Base-by-base conservation (phyloP, 2,797 vertebrate genomes). In the Amniataba percoides region DNA sequence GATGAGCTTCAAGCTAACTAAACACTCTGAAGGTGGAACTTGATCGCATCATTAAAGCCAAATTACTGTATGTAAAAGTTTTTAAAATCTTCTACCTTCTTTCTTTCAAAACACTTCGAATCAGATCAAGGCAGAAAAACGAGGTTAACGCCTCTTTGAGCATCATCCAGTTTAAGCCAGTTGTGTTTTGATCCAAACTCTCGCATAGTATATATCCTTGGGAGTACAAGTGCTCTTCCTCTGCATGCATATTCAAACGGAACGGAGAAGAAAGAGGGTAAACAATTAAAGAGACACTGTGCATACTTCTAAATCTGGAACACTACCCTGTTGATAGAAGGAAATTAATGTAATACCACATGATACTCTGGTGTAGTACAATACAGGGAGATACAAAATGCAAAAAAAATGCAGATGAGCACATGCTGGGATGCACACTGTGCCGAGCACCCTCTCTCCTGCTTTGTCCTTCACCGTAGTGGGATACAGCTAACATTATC, bases 191-290 rank as follows among this genome's bases (percentile, higher is more conserved):
- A 88, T 90, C 83, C 77, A 53, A 84, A 60, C 76, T 79, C 74
- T 80, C 73, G 77, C 80, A 85, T 83, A 77, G 86, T 89, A 91
- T 92, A 94, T 93, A 86, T 95, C 90, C 83, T 84, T 92, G 83
- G 92, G 93, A 93, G 93, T 86, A 85, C 86, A 89, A 81, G 63
- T 67, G 77, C 68, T 92, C 89, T 93, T 93, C 89, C 85, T 88
- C 48, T 67, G 91, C 85, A 90, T 92, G 89, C 87, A 91, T 94
- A 93, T 92, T 92, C 86, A 92, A 90, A 87, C 49, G 70, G 84
- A 86, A 62, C 1, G 9, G 62, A 63, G 78, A 85, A 79, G 75
- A 87, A 89, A 84, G 74, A 82, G 80, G 63, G 82, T 91, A 93
- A 93, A 93, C 90, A 92, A 90, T 92, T 87, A 91, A 90, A 89